Evolutionary conservation across 2,113 vertebrate species (phyloP).

Genomic region (Otis tarda): DNA sequence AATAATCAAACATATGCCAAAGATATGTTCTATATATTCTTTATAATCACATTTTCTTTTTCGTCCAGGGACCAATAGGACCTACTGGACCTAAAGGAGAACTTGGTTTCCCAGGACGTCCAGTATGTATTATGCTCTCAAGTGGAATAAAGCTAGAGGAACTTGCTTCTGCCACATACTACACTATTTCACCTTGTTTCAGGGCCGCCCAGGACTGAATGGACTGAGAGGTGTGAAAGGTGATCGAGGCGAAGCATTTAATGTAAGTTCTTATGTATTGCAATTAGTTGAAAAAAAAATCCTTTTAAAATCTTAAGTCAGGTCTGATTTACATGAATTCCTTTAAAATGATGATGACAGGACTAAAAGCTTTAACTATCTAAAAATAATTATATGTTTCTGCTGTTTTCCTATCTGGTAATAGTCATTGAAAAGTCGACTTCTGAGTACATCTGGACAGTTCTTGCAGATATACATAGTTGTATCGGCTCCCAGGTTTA

Average conservation of each 20-base stretch:
- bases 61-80: slow-evolving; percentile 87
- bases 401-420: neutral
- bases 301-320: neutral
- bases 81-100: slow-evolving; percentile 89
- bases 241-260: slow-evolving; percentile 67
- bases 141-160: neutral
- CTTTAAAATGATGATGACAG: neutral
- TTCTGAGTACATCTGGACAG: neutral
- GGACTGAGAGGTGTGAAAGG: slow-evolving; percentile 88
- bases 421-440: neutral
- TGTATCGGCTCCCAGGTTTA: neutral
- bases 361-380: neutral
- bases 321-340: neutral
- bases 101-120: slow-evolving; percentile 89
- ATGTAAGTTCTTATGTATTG: slow-evolving; percentile 73
- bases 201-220: slow-evolving; percentile 90
- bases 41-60: slow-evolving; percentile 34
- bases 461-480: neutral
- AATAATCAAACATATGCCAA: neutral
- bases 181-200: neutral
- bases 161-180: neutral
- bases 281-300: neutral
- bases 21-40: neutral
- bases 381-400: neutral
- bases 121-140: slow-evolving; percentile 78